Percentiles rank a stretch among this genome's conserved stretches.
These are phyloP conservation scores for Phylloscopus trochiloides DNA, from an alignment of 2,113 vertebrate genomes.

Conservation along the genomic window DNA sequence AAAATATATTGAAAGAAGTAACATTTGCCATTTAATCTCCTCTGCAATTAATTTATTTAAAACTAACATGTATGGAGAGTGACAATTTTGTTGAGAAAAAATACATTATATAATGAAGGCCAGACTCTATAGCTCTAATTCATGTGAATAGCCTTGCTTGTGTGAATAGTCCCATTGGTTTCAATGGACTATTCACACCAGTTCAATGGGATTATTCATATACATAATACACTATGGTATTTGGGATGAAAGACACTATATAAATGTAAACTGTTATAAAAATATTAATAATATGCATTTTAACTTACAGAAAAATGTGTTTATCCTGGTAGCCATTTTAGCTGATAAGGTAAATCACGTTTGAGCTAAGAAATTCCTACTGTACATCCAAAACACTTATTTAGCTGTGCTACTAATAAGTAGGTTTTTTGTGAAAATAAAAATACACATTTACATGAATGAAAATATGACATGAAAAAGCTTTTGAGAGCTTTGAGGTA, in stretches of 20 bases:
- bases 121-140: neutral
- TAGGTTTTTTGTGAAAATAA: constrained; percentile 32
- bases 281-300: constrained; percentile 59
- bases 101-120: neutral
- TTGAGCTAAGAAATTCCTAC: constrained; percentile 39
- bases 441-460: constrained; percentile 35
- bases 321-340: constrained; percentile 25
- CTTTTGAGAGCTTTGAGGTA: constrained; percentile 48
- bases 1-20: constrained; percentile 5
- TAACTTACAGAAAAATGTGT: neutral
- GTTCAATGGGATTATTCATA: constrained; percentile 59
- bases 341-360: constrained; percentile 17
- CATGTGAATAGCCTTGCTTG: constrained; percentile 19
- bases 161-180: neutral
- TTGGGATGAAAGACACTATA: neutral
- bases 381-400: constrained; percentile 46
- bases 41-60: constrained; percentile 40
- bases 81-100: constrained; percentile 28
- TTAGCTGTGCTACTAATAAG: constrained; percentile 53
- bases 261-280: constrained; percentile 48
- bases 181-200: constrained; percentile 55
- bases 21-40: constrained; percentile 30
- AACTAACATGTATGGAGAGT: neutral
- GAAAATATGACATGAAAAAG: neutral
- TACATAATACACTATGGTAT: constrained; percentile 4